Conservation (phyloP, 1,140 invertebrate genomes). For the Ptiloglossa arizonensis region DNA sequence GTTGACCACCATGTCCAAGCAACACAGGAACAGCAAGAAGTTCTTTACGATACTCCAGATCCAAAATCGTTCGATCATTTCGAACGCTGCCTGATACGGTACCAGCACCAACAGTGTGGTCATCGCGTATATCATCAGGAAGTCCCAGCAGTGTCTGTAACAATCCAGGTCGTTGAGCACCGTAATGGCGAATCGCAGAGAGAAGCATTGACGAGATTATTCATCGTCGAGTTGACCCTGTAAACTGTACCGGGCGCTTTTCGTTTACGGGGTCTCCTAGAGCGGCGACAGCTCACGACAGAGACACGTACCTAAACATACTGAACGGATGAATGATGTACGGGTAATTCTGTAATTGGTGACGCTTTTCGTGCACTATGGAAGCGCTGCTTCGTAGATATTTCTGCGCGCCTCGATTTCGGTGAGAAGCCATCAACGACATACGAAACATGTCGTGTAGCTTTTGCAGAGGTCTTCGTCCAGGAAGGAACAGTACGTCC, state of each 20-base stretch:
- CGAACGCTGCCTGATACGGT: constrained; percentile 73
- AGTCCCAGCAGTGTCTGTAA: constrained; percentile 67
- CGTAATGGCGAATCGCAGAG: not conserved
- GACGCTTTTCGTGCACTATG: constrained; percentile 71
- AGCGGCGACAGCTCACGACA: no score
- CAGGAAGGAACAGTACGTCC: constrained; percentile 65
- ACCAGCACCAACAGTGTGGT: constrained; percentile 60
- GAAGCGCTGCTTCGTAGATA: constrained; percentile 73
- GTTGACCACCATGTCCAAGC: constrained; percentile 73
- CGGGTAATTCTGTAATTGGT: constrained; percentile 66
- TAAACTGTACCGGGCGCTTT: not conserved
- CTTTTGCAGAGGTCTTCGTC: constrained; percentile 45
- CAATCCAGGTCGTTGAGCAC: not conserved
- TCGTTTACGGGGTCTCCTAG: no score
- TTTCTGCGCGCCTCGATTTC: constrained; percentile 68
- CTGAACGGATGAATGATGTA: constrained; percentile 78
- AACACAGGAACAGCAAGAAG: constrained; percentile 61
- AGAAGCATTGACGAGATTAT: constrained; percentile 14
- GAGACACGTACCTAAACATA: constrained; percentile 72
- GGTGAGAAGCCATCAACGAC: constrained; percentile 68
- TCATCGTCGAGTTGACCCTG: constrained; percentile 2
- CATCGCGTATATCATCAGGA: constrained; percentile 69
- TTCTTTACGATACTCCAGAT: constrained; percentile 70
- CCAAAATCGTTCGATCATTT: constrained; percentile 45
- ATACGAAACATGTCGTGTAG: constrained; percentile 43